Base-by-base conservation (phyloP, 2,888 invertebrate genomes). In the Cylloceria caligata region DNA sequence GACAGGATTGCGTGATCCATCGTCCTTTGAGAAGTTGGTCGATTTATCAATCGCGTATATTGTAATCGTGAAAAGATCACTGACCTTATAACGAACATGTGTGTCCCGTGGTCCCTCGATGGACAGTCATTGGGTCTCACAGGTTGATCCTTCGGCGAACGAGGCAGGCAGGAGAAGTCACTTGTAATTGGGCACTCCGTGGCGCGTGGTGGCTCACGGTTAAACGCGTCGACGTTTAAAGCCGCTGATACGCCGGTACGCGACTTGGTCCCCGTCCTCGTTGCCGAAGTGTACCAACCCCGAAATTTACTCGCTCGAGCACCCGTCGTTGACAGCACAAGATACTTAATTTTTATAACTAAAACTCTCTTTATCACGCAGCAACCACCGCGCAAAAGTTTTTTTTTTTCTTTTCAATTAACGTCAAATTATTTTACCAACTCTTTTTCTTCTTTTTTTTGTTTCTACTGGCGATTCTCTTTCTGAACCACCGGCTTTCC, bases 1-100 rank as follows among this genome's bases (percentile, higher is more conserved):
- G 9, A 24, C 24, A 24, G 3, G 52, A 52, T 57, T 57, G 30
- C 55, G 30, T 57, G 30, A 57, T 57, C 30, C 13, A 5, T 16
- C 19, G 16, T 16, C 55, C 27, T 57, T 30, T n/a, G 6, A 0
- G 30, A 57, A 27, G 3, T 5, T 13, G 27, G 1, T 30, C 7
- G 27, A 27, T 5, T 2, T n/a, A 30, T 30, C 0, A 27, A 11
- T 27, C 27, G 0, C 7, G 30, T n/a, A 34, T 30, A 21, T 34
- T 55, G n/a, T 60, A 16, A 62, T 36, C 60, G 19, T 57, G 13
- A 2, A 16, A 76, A 60, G 30, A 57, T 13, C 60, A 90, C 91
- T 88, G 85, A 92, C 92, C 92, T 92, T 92, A 92, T 92, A 92
- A 92, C 88, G 92, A 91, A 92, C 92, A 92, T 92, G 92, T 92